Evolutionary conservation across 2,797 vertebrate species (phyloP), one percentile per base, ranked within the genome.

Genomic region (Catamblyrhynchus diadema): DNA sequence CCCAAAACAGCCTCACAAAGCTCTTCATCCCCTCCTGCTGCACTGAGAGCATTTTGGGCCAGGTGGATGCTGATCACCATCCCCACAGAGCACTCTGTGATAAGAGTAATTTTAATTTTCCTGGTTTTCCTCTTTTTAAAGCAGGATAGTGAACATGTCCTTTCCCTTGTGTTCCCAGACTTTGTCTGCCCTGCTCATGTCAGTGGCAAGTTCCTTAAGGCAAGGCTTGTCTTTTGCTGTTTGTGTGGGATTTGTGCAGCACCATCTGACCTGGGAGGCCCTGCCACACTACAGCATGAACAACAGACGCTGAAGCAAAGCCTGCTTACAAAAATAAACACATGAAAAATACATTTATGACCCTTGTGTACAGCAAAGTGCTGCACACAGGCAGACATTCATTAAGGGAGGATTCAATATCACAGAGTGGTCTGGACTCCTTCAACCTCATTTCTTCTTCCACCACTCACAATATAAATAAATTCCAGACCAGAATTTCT

Each of bases 321-420:
- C 84, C 74, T 27, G 9, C 16, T 35, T 83, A 69, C 85, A 93
- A 81, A 93, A 96, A 95, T 91, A 92, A 95, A 79, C 73, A 56
- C 91, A 96, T 91, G 79, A 95, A 96, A 96, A 96, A 95, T 91
- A 86, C 66, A 95, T 94, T 62, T 41, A 35, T 86, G 89, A 88
- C 90, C 85, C 59, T 33, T 13, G 51, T 57, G 87, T 59, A 23
- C 50, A 56, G 88, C 65, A 51, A 86, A 96, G 89, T 81, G 84
- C 81, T 84, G 77, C 75, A 79, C 70, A 72, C 50, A 69, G 57
- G 69, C 89, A 90, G 84, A 66, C 59, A 81, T 44, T 92, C 91
- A 94, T 94, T 91, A 93, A 51, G 24, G 39, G 42, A 94, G 82
- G 72, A 95, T 81, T 77, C 14, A 92, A 53, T 19, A 59, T 6